Evolutionary conservation across 2,797 vertebrate genomes (phyloP).

Genomic region (Helicolenus hilgendorfi): DNA sequence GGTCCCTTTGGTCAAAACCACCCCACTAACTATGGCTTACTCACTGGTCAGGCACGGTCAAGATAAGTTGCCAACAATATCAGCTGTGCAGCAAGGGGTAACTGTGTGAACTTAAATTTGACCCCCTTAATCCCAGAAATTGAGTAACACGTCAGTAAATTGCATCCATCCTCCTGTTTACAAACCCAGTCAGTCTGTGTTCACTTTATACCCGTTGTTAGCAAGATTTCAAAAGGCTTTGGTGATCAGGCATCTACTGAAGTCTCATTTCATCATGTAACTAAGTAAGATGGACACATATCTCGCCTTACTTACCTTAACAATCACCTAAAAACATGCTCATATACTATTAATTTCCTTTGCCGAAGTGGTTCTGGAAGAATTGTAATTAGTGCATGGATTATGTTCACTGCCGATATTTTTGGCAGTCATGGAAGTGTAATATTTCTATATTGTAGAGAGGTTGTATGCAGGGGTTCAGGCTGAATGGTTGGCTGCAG

Average conservation of each 20-base stretch:
- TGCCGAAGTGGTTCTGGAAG: not conserved
- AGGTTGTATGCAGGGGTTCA: not conserved
- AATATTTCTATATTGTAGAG: not conserved
- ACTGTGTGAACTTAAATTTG: slow-evolving; percentile 26
- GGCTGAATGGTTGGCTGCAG: not conserved
- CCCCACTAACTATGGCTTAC: slow-evolving; percentile 36
- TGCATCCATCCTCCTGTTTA: slow-evolving; percentile 34
- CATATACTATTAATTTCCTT: not conserved
- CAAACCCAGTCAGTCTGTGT: not conserved
- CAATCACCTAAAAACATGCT: not conserved
- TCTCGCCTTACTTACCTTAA: not conserved
- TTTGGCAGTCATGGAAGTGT: not conserved
- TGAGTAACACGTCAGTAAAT: slow-evolving; percentile 38
- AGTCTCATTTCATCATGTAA: not conserved
- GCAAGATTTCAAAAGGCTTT: not conserved
- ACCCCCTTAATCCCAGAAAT: slow-evolving; percentile 27
- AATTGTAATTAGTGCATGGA: not conserved
- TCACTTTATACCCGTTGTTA: not conserved
- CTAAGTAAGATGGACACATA: not conserved
- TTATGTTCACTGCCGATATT: slow-evolving; percentile 3
- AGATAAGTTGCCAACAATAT: slow-evolving; percentile 45
- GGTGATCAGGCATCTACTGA: too few species aligned
- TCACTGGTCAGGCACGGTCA: slow-evolving; percentile 23
- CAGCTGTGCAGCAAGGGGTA: slow-evolving; percentile 6
- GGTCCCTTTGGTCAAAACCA: slow-evolving; percentile 50